Conservation (phyloP, 2,113 vertebrate genomes). For the Ursus arctos region DNA sequence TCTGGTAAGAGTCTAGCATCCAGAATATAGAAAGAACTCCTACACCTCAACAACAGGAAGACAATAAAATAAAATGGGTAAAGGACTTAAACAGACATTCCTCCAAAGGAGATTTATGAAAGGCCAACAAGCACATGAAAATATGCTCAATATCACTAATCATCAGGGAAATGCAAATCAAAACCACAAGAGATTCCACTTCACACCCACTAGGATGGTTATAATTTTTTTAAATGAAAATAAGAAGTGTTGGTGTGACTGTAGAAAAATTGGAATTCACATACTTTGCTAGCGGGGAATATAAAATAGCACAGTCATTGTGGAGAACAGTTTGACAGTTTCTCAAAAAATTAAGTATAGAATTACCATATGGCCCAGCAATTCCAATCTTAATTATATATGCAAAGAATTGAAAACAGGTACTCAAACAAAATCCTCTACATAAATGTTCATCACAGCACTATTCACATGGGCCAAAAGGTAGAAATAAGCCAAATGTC, state of each 20-base stretch:
- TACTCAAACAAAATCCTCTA: background rate
- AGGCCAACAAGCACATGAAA: background rate
- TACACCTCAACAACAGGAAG: background rate
- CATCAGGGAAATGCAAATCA: slow-evolving; percentile 14
- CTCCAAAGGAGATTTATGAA: background rate
- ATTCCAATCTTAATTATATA: background rate
- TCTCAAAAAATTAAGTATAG: background rate
- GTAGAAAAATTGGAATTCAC: background rate
- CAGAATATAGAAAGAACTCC: background rate
- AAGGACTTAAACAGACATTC: background rate
- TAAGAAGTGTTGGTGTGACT: background rate
- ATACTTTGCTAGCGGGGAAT: background rate
- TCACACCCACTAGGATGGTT: background rate
- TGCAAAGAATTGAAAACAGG: background rate
- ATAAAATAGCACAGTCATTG: background rate
- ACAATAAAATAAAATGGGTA: slow-evolving; percentile 8
- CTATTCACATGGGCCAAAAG: background rate
- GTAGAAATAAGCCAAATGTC: slow-evolving; percentile 8
- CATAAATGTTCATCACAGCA: background rate
- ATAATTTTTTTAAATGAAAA: background rate
- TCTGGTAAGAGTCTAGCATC: background rate
- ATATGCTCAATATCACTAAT: background rate
- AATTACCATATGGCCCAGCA: background rate
- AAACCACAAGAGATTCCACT: background rate
- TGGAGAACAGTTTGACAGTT: background rate